Conservation (phyloP, 1,140 invertebrate species). For the Leptinotarsa undecemlineata region DNA sequence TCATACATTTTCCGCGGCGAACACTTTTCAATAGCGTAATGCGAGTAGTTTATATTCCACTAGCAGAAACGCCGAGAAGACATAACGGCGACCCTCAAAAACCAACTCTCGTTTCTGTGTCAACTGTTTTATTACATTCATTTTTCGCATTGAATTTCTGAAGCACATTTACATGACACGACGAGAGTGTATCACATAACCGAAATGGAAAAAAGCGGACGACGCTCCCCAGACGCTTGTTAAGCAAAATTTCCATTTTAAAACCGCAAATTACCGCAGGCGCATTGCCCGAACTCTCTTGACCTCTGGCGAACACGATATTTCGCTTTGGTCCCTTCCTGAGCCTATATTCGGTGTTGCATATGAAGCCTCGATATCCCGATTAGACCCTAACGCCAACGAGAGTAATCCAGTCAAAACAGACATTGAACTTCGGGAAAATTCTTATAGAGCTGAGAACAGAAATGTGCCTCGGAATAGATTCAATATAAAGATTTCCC, state of each 20-base stretch:
- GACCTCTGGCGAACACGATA: slow-evolving; percentile 4
- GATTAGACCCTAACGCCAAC: not conserved
- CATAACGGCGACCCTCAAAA: too few species aligned
- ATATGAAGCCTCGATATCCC: not conserved
- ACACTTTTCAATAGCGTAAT: too few species aligned
- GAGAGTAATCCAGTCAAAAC: not conserved
- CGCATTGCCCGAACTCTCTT: not conserved
- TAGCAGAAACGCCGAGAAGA: too few species aligned
- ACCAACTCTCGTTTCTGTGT: too few species aligned
- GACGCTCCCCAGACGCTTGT: slow-evolving; percentile 4
- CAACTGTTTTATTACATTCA: too few species aligned
- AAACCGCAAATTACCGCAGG: not conserved
- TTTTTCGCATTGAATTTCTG: too few species aligned
- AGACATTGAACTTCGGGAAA: too few species aligned
- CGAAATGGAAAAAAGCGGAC: not conserved
- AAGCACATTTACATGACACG: not conserved
- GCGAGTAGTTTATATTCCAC: too few species aligned
- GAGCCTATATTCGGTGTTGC: not conserved
- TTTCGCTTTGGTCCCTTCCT: slow-evolving; percentile 7
- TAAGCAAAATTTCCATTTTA: slow-evolving; percentile 1
- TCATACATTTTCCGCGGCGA: too few species aligned
- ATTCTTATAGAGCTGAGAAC: too few species aligned
- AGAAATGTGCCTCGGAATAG: too few species aligned
- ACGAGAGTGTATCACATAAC: not conserved
- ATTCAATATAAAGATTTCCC: too few species aligned